A percentile compares a stretch with the other conserved stretches of the same genome.
These are phyloP conservation scores for Nephrotoma appendiculata DNA, from an alignment of 2,888 invertebrate species.

Conservation along the genomic window DNA sequence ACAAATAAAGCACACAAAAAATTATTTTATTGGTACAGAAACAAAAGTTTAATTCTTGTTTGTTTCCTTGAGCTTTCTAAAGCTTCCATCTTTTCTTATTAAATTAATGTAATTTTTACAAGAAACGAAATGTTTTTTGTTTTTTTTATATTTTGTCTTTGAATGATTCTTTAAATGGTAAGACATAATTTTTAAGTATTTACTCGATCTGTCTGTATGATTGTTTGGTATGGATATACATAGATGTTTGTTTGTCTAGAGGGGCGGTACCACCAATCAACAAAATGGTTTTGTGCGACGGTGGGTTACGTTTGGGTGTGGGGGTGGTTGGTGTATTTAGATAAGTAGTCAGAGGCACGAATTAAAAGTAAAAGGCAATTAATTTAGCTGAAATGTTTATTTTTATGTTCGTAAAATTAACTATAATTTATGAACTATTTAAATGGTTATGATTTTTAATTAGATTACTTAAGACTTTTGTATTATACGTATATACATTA, in stretches of 20 bases:
- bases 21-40: not conserved
- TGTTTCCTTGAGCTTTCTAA: not conserved
- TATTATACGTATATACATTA: not conserved
- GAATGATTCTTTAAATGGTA: not conserved
- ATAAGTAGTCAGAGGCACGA: not conserved
- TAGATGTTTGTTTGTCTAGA: not conserved
- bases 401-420: not conserved
- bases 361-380: not conserved
- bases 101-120: not conserved
- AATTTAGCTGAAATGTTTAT: not conserved
- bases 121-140: not conserved
- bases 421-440: not conserved
- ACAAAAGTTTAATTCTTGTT: not conserved
- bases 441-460: not conserved
- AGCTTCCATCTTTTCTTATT: not conserved
- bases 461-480: not conserved
- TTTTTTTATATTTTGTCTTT: not conserved
- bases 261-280: not conserved
- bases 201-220: not conserved
- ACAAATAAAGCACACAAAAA: not conserved
- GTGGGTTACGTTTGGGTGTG: not conserved
- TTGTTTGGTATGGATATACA: not conserved
- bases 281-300: not conserved
- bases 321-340: not conserved
- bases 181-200: not conserved